phyloP scores from a whole-genome alignment of 2,797 vertebrate species.

The Tadarida brasiliensis region DNA sequence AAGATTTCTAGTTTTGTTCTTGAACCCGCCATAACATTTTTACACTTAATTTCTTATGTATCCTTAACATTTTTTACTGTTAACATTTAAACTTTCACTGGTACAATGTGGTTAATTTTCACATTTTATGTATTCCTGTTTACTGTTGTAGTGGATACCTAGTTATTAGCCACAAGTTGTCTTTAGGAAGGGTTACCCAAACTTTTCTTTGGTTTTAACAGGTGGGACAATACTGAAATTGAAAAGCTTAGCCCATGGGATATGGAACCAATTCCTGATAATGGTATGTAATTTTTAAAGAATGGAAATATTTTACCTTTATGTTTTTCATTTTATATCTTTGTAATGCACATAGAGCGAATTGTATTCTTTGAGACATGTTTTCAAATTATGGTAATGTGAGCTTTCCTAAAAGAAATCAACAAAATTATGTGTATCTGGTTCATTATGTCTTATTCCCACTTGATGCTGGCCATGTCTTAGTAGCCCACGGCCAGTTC shows the following conservation, averaged over 20 bases:
- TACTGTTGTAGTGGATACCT: background rate
- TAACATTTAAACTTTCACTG: slow-evolving; percentile 7
- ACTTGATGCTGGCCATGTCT: background rate
- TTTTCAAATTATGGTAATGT: background rate
- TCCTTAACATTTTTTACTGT: background rate
- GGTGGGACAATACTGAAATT: slow-evolving; percentile 98
- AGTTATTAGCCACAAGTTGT: background rate
- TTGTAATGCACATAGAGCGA: background rate
- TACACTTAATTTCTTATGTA: background rate
- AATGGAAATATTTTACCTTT: background rate
- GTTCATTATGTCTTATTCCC: background rate
- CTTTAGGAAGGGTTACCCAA: slow-evolving; percentile 44
- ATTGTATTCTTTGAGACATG: slow-evolving; percentile 1
- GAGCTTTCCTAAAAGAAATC: background rate
- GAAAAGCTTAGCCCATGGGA: slow-evolving; percentile 99
- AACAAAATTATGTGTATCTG: background rate
- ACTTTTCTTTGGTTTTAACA: slow-evolving; percentile 82
- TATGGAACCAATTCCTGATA: slow-evolving; percentile 96
- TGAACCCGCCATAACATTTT: background rate
- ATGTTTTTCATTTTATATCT: background rate
- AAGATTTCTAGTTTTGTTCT: background rate
- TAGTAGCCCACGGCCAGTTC: background rate
- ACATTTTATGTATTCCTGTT: background rate
- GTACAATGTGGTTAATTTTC: background rate
- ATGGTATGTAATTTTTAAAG: slow-evolving; percentile 89